Conservation (phyloP, 2,113 vertebrate species). For the Chitala chitala region DNA sequence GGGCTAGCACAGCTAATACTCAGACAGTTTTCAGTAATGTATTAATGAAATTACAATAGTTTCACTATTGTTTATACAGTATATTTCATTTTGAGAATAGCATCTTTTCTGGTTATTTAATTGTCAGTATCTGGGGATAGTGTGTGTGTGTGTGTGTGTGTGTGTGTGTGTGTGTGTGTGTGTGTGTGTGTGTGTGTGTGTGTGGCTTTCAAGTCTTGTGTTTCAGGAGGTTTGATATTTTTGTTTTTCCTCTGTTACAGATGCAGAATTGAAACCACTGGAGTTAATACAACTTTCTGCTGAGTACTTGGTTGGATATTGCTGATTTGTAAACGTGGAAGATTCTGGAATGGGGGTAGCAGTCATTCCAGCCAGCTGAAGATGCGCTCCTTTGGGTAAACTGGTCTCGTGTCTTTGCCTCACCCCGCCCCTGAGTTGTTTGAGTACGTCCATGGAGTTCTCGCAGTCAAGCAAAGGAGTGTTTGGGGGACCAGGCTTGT, state of each 20-base stretch:
- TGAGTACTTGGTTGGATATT: constrained; percentile 50
- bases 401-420: constrained; percentile 32
- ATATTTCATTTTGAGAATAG: too few relatives aligned
- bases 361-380: constrained; percentile 45
- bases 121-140: background rate
- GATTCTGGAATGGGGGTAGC: constrained; percentile 40
- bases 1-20: background rate
- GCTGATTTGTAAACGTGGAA: constrained; percentile 33
- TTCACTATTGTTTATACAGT: too few relatives aligned
- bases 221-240: background rate
- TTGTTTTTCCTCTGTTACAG: constrained; percentile 56
- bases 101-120: too few relatives aligned
- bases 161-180: background rate
- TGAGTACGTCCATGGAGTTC: constrained; percentile 43
- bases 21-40: background rate
- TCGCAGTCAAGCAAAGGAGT: constrained; percentile 61
- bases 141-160: background rate
- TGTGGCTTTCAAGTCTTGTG: background rate
- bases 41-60: background rate
- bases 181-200: background rate
- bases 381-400: constrained; percentile 65
- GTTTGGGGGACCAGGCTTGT: constrained; percentile 68
- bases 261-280: constrained; percentile 46
- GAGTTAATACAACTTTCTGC: constrained; percentile 56
- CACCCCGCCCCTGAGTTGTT: constrained; percentile 25